Conservation (phyloP, 2,113 vertebrate genomes). For the Zapornia atra region DNA sequence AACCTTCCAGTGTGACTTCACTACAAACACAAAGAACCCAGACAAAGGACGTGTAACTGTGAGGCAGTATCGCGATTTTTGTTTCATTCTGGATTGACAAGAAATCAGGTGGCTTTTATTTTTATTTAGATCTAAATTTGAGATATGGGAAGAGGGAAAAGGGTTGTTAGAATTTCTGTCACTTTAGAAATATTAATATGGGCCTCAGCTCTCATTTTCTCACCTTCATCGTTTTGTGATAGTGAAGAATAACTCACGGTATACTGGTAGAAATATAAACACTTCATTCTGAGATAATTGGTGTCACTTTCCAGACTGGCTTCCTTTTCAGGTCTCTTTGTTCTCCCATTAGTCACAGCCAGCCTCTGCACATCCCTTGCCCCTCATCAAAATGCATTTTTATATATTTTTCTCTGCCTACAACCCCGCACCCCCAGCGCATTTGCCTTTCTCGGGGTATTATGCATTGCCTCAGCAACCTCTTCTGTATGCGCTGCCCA, state of each 20-base stretch:
- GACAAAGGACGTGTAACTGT: neutral
- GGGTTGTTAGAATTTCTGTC: neutral
- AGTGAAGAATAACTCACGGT: neutral
- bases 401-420: neutral
- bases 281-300: neutral
- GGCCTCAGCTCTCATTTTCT: neutral
- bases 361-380: neutral
- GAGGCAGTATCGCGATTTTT: neutral
- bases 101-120: neutral
- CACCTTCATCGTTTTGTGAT: neutral
- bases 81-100: neutral
- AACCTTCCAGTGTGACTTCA: neutral
- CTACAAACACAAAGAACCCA: neutral
- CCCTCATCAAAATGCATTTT: slow-evolving; percentile 30
- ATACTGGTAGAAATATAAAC: neutral
- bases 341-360: neutral
- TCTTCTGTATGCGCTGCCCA: slow-evolving; percentile 27
- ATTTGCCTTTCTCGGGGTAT: neutral
- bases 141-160: neutral
- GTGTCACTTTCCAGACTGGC: neutral
- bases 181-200: neutral
- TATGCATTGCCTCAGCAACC: slow-evolving; percentile 17
- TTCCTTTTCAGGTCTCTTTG: neutral
- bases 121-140: neutral
- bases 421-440: neutral